Evolutionary conservation across 1,140 invertebrate species (phyloP).

Genomic region (Cyrtorhinus lividipennis): DNA sequence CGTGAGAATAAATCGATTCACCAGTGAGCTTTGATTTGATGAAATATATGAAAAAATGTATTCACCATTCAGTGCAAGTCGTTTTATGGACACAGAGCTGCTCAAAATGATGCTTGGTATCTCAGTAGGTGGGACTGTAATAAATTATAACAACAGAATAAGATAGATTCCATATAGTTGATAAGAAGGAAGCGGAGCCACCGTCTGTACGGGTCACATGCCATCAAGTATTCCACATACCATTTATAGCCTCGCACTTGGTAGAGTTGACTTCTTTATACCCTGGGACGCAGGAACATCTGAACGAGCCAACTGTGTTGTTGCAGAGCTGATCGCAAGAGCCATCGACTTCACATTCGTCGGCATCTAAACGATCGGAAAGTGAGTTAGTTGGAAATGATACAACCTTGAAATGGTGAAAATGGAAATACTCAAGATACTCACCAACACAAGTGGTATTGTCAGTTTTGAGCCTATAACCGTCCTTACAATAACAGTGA

Average conservation of each 20-base stretch:
- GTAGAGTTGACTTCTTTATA: slow-evolving; percentile 42
- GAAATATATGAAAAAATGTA: neutral
- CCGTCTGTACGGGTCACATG: too few relatives aligned
- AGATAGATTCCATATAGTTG: too few relatives aligned
- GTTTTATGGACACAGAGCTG: slow-evolving; percentile 25
- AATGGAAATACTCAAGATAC: slow-evolving; percentile 24
- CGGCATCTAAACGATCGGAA: slow-evolving; percentile 49
- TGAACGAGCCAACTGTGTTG: slow-evolving; percentile 53
- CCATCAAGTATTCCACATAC: too few relatives aligned
- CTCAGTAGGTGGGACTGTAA: slow-evolving; percentile 36
- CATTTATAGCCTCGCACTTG: slow-evolving; percentile 49
- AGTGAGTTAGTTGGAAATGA: neutral
- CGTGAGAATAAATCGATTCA: too few relatives aligned
- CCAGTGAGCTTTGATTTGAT: too few relatives aligned
- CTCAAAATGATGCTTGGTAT: slow-evolving; percentile 38
- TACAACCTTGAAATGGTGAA: too few relatives aligned
- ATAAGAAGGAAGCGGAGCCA: neutral
- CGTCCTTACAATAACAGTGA: slow-evolving; percentile 56
- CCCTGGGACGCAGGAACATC: slow-evolving; percentile 59
- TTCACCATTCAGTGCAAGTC: too few relatives aligned
- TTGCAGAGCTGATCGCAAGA: slow-evolving; percentile 65
- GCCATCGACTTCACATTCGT: slow-evolving; percentile 56
- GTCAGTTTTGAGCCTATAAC: slow-evolving; percentile 42
- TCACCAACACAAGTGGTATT: slow-evolving; percentile 45
- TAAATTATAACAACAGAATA: too few relatives aligned